phyloP scores from a whole-genome alignment of 2,888 invertebrate species.

The Tiliacea citrago region DNA sequence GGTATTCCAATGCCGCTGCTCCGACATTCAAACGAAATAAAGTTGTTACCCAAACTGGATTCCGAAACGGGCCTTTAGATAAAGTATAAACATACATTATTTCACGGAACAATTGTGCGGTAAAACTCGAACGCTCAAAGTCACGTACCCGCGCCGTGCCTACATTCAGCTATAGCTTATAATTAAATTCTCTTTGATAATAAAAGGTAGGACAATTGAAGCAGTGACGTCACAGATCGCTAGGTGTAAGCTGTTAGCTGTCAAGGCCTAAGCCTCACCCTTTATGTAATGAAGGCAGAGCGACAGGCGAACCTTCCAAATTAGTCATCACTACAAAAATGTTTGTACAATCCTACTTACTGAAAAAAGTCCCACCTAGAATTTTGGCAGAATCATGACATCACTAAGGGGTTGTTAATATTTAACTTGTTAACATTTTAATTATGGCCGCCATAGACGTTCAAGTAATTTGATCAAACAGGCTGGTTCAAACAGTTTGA shows the following conservation, averaged over 20 bases:
- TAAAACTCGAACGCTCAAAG: conserved; percentile 1
- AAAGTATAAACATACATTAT: conserved; percentile 8
- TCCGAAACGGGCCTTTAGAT: neutral
- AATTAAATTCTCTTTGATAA: conserved; percentile 33
- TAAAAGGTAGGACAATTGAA: conserved; percentile 25
- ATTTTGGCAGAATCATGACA: conserved; percentile 10
- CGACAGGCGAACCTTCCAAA: conserved; percentile 66
- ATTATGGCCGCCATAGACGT: too few relatives aligned
- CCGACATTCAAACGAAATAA: conserved; percentile 5
- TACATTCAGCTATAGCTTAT: neutral
- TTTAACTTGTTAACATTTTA: neutral
- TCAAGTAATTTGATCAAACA: too few relatives aligned
- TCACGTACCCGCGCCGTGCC: conserved; percentile 20
- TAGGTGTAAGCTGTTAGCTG: conserved; percentile 54
- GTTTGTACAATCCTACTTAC: conserved; percentile 41
- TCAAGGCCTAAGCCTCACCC: conserved; percentile 72
- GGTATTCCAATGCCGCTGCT: too few relatives aligned
- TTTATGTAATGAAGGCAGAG: conserved; percentile 67
- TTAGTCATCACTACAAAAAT: conserved; percentile 74
- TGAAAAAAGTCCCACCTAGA: conserved; percentile 18
- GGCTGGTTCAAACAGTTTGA: too few relatives aligned
- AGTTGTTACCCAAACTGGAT: neutral
- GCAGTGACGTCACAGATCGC: conserved; percentile 50
- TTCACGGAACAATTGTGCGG: conserved; percentile 11
- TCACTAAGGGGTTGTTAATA: neutral